Evolutionary conservation across 2,797 vertebrate genomes (phyloP).

Genomic region (Acrossocheilus wenchowensis): DNA sequence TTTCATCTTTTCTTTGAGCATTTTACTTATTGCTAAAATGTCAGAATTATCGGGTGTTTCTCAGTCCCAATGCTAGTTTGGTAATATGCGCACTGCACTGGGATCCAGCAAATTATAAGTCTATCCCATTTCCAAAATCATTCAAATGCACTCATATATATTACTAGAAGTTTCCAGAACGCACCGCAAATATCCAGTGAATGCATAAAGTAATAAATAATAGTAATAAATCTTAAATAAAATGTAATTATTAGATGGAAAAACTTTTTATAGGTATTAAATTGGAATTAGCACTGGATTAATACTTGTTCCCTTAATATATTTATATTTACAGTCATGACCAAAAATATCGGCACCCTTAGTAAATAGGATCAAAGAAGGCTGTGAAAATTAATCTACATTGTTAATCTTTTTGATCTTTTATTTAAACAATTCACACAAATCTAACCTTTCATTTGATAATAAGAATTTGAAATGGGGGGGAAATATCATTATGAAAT

Average conservation of each 20-base stretch:
- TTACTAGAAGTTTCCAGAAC: neutral
- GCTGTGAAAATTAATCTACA: no score
- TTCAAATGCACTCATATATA: neutral
- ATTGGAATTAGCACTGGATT: neutral
- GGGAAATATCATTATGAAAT: no score
- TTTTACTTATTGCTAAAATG: neutral
- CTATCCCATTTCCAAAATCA: neutral
- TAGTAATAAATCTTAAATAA: neutral
- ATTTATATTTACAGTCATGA: neutral
- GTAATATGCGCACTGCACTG: neutral
- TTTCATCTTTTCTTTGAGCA: slow-evolving; percentile 23
- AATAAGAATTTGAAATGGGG: no score
- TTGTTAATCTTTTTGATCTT: no score
- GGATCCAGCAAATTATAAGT: neutral
- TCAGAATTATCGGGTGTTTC: neutral
- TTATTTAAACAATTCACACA: no score
- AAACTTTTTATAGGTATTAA: neutral
- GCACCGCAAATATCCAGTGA: neutral
- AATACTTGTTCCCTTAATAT: neutral
- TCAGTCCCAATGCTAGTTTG: neutral
- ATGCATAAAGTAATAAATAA: neutral
- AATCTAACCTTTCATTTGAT: no score
- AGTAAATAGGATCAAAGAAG: no score
- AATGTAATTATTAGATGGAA: neutral
- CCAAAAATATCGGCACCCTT: no score